Percentiles rank a stretch among this genome's conserved stretches.
phyloP scores from a whole-genome alignment of 2,113 vertebrate species.

The Arvicanthis niloticus region DNA sequence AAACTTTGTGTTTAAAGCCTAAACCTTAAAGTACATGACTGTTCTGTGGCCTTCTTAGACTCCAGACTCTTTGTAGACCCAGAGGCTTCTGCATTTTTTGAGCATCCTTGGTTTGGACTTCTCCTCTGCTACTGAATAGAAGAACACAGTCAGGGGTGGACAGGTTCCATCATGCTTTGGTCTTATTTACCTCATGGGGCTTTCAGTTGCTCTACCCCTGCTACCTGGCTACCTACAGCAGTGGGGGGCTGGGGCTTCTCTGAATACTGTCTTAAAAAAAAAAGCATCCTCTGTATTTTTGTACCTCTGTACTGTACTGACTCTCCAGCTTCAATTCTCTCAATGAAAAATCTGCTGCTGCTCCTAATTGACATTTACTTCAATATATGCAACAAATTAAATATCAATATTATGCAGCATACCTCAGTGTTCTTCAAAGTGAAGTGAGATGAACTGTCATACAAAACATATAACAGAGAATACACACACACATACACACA shows the following conservation, averaged over 20 bases:
- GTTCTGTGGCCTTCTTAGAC: neutral
- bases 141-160: conserved; percentile 3
- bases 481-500: too few relatives aligned
- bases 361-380: neutral
- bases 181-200: neutral
- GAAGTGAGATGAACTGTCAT: neutral
- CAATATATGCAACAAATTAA: neutral
- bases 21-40: neutral
- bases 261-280: neutral
- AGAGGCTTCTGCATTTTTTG: neutral
- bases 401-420: neutral
- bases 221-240: neutral
- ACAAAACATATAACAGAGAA: neutral
- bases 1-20: neutral
- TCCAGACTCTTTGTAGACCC: neutral
- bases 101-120: neutral
- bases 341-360: neutral
- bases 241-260: neutral
- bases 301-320: too few relatives aligned
- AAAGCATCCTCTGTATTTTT: neutral
- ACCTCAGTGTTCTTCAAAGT: neutral
- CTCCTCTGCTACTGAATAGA: neutral
- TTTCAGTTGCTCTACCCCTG: neutral
- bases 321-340: neutral
- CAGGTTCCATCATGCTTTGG: neutral